These are phyloP conservation scores for Paralinhomoeus sp. DNA, from an alignment of 2,888 invertebrate species.

Conservation along the genomic window DNA sequence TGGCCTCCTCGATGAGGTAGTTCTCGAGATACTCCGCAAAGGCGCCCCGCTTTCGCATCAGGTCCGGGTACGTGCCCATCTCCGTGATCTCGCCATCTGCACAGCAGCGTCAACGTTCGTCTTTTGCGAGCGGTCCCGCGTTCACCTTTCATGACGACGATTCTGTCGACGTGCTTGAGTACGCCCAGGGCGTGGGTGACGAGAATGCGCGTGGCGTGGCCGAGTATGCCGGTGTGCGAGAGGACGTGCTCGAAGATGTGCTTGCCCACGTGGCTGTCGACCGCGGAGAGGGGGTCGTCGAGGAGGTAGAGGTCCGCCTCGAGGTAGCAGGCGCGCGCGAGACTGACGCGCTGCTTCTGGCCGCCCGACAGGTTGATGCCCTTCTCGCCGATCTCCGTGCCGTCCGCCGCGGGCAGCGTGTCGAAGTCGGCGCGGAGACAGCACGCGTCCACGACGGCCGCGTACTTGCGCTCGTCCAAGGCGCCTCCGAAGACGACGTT, in stretches of 20 bases:
- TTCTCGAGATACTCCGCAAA: conserved; percentile 36
- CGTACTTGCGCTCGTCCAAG: conserved; percentile 12
- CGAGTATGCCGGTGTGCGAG: conserved; percentile 41
- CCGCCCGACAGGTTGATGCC: conserved; percentile 58
- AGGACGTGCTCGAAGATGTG: conserved; percentile 48
- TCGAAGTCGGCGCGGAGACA: conserved; percentile 72
- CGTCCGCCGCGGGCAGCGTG: conserved; percentile 69
- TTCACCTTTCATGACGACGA: conserved; percentile 50
- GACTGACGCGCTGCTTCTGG: conserved; percentile 64
- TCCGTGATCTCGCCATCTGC: conserved; percentile 60
- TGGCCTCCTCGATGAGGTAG: conserved; percentile 29
- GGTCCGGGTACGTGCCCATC: conserved; percentile 62
- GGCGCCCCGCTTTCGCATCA: conserved; percentile 48
- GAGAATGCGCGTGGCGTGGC: conserved; percentile 51
- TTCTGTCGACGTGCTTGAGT: conserved; percentile 64
- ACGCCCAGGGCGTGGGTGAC: conserved; percentile 88
- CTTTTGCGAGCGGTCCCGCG: no score
- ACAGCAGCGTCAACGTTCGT: no score
- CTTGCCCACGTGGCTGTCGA: conserved; percentile 88
- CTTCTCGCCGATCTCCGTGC: conserved; percentile 94
- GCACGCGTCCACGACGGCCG: conserved; percentile 59
- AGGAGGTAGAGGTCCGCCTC: conserved; percentile 67
- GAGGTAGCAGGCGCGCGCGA: conserved; percentile 66
- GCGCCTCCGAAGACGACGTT: conserved; percentile 53
- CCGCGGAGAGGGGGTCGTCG: conserved; percentile 82